Evolutionary conservation across 2,113 vertebrate genomes (phyloP).

Genomic region (Scomber colias): DNA sequence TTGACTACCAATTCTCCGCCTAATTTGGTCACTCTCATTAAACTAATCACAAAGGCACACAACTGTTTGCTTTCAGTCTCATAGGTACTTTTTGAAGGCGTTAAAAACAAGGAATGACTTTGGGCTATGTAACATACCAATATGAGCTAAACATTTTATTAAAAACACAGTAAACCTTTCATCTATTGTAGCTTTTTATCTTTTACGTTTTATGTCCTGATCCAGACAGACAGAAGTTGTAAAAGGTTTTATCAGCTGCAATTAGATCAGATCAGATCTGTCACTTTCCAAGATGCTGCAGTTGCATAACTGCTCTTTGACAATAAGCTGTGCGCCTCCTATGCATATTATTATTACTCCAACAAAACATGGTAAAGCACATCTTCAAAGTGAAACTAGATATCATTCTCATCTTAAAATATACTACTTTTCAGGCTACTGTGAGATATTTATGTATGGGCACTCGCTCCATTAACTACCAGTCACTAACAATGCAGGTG

Average conservation of each 20-base stretch:
- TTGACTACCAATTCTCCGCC: not conserved
- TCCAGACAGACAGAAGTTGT: not conserved
- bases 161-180: not conserved
- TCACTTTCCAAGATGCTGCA: slow-evolving; percentile 28
- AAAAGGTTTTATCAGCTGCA: not conserved
- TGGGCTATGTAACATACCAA: not conserved
- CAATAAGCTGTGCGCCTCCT: slow-evolving; percentile 19
- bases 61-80: not conserved
- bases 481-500: not conserved
- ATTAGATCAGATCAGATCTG: not conserved
- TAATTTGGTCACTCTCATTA: not conserved
- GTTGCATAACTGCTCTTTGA: slow-evolving; percentile 42
- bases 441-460: not conserved
- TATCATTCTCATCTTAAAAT: not conserved
- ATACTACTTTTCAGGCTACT: not conserved
- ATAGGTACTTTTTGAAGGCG: not conserved
- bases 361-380: not conserved
- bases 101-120: not conserved
- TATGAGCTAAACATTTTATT: no score
- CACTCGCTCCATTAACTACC: not conserved
- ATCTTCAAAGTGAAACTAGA: not conserved
- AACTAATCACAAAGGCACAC: not conserved
- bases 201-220: not conserved
- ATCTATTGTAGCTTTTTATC: not conserved
- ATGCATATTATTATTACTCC: not conserved